Evolutionary conservation across 2,113 vertebrate species (phyloP), one percentile per base, ranked within the genome.

Genomic region (Actinemys pallida): DNA sequence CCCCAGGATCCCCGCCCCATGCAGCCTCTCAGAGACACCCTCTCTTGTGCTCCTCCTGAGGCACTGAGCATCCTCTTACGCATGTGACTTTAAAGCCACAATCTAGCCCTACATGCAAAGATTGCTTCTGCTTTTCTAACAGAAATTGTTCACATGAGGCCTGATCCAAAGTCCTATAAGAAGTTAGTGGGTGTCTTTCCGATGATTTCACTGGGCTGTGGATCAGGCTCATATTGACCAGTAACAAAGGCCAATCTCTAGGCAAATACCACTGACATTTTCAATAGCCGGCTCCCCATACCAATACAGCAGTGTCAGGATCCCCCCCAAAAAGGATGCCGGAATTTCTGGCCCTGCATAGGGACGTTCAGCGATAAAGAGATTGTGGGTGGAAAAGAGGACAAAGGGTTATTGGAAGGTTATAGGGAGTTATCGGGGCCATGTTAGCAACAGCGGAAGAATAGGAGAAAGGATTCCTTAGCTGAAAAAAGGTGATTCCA

Each of bases 391-490:
- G 3, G 22, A 86, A 90, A 83, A 57, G 12, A 25, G 65, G 3
- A 1, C 29, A 1, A 3, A 6, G 3, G 22, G 49, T 45, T 20
- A 79, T 39, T 16, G 45, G 78, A 62, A 62, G 1, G 8, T 78
- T 45, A 25, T 24, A 7, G 24, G 16, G 20, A 13, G 25, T 53
- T 75, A 6, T 2, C 3, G 13, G 2, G 53, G 12, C 2, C 1
- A 6, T 10, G 3, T 13, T 13, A 65, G 31, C 14, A 65, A 65
- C 31, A 65, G 31, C 16, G 14, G 31, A 35, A 16, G 8, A 76
- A 24, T 10, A 27, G 3, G 6, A 87, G 20, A 45, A 84, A 91
- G 45, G 17, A 20, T 16, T 65, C 2, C 35, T 79, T 84, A 24
- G 35, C 19, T 81, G 27, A 83, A 5, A 2, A 50, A 84, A 39